Evolutionary conservation across 2,113 vertebrate genomes (phyloP).

Genomic region (Ochotona princeps): DNA sequence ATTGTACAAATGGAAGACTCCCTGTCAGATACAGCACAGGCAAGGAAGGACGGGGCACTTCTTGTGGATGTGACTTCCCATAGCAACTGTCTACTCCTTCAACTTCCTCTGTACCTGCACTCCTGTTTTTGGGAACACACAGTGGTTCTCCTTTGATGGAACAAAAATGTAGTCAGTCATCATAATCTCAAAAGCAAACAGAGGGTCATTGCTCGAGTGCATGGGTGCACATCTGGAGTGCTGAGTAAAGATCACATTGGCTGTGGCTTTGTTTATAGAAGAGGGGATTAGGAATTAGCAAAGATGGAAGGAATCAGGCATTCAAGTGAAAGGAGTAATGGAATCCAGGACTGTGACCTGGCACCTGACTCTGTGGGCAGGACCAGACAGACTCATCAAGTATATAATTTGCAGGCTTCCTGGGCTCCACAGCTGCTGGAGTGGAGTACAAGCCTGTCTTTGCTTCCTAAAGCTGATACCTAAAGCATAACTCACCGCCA

Average conservation of each 20-base stretch:
- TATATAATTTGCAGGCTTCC: not conserved
- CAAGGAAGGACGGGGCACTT: no score
- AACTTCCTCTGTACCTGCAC: not conserved
- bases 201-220: not conserved
- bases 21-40: not conserved
- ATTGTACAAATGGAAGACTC: no score
- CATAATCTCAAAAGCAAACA: not conserved
- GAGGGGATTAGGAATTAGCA: not conserved
- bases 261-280: no score
- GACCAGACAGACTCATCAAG: not conserved
- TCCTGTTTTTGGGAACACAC: not conserved
- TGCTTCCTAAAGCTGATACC: not conserved
- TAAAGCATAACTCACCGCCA: not conserved
- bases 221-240: accelerated
- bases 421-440: not conserved
- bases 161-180: not conserved
- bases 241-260: not conserved
- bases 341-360: not conserved
- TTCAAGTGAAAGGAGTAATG: not conserved
- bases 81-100: no score
- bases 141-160: not conserved
- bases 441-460: not conserved
- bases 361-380: not conserved
- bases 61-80: not conserved
- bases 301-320: accelerated